A percentile compares a stretch with the other conserved stretches of the same genome.
phyloP scores from a whole-genome alignment of 2,888 invertebrate genomes.

The Glyphotaelius pellucidus region DNA sequence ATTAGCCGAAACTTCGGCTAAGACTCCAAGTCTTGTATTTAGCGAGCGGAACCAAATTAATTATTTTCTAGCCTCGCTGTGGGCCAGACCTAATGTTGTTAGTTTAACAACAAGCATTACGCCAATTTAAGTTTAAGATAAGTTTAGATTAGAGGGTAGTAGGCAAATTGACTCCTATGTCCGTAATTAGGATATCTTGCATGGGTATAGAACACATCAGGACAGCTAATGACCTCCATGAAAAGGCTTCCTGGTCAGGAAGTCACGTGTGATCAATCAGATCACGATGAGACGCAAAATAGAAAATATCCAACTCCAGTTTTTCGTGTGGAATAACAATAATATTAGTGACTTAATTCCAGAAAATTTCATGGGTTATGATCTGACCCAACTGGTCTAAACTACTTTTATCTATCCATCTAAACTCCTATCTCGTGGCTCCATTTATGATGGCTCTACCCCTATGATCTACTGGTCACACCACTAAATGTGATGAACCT shows the following conservation, averaged over 20 bases:
- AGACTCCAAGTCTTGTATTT: not conserved
- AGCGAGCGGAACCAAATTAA: not conserved
- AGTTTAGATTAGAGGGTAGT: constrained; percentile 50
- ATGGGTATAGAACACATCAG: not conserved
- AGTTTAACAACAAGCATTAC: constrained; percentile 48
- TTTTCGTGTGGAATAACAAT: too few relatives aligned
- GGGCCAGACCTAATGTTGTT: constrained; percentile 41
- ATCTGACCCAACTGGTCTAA: too few relatives aligned
- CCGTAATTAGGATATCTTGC: constrained; percentile 33
- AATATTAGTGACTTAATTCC: too few relatives aligned
- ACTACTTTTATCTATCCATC: too few relatives aligned
- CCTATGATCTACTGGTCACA: too few relatives aligned
- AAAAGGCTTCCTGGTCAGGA: not conserved
- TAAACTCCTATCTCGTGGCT: too few relatives aligned
- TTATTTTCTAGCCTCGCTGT: not conserved
- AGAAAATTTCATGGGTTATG: too few relatives aligned
- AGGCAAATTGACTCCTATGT: constrained; percentile 29
- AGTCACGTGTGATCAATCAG: not conserved
- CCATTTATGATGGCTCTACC: too few relatives aligned
- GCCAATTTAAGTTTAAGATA: constrained; percentile 51
- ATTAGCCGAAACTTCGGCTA: not conserved
- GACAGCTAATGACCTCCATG: not conserved
- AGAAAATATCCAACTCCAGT: not conserved
- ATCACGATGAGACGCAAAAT: not conserved
- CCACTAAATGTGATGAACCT: too few relatives aligned